These are phyloP conservation scores for Miltochrista miniata DNA, from an alignment of 2,888 invertebrate species.

Conservation along the genomic window DNA sequence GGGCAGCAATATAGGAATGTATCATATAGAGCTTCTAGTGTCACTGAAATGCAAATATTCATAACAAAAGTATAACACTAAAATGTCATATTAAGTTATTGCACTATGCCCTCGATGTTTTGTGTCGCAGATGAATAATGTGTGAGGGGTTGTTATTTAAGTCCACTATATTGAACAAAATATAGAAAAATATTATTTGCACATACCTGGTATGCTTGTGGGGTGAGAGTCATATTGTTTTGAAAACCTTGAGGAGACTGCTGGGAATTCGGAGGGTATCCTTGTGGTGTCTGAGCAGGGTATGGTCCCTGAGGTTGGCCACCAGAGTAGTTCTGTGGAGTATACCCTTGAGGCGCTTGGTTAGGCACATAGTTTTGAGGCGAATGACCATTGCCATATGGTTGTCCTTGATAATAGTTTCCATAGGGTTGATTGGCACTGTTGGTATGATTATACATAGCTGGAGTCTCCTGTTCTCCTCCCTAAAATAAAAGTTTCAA, in stretches of 20 bases:
- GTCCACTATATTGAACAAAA: too few relatives aligned
- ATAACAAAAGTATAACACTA: too few relatives aligned
- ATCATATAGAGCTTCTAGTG: too few relatives aligned
- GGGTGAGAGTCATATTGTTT: slow-evolving; percentile 71
- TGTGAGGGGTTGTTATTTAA: too few relatives aligned
- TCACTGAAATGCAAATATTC: too few relatives aligned
- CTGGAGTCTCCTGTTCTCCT: slow-evolving; percentile 73
- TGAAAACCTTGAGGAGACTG: slow-evolving; percentile 73
- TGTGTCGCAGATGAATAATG: too few relatives aligned
- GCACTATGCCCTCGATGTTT: too few relatives aligned
- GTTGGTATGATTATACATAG: slow-evolving; percentile 74
- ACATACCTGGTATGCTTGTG: slow-evolving; percentile 81
- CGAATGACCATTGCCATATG: slow-evolving; percentile 76
- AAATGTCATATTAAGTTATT: too few relatives aligned
- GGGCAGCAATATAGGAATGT: too few relatives aligned
- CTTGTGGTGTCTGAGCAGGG: slow-evolving; percentile 64
- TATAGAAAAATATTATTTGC: not conserved
- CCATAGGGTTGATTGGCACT: slow-evolving; percentile 71
- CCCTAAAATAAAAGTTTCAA: slow-evolving; percentile 53
- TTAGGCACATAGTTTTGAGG: slow-evolving; percentile 73
- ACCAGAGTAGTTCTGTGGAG: slow-evolving; percentile 68
- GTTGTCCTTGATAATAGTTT: slow-evolving; percentile 76
- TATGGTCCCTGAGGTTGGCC: slow-evolving; percentile 62
- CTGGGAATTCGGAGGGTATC: slow-evolving; percentile 71
- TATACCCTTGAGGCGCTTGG: slow-evolving; percentile 68